These are phyloP conservation scores for Paraescarpia echinospica DNA, from an alignment of 1,140 invertebrate species.

Conservation along the genomic window DNA sequence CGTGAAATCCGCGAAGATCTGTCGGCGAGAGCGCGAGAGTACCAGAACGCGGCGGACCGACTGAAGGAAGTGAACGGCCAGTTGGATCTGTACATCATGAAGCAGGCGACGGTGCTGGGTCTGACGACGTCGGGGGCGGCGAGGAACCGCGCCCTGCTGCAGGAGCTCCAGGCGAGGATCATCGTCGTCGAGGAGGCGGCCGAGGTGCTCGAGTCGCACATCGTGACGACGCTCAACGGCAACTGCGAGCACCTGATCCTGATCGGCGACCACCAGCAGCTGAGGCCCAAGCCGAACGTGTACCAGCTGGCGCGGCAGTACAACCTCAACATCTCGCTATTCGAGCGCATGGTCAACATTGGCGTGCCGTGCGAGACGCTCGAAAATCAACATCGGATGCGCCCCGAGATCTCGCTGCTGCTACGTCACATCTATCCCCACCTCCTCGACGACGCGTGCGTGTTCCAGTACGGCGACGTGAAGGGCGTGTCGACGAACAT, in stretches of 20 bases:
- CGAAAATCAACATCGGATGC: constrained; percentile 55
- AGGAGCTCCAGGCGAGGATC: constrained; percentile 66
- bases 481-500: constrained; percentile 52
- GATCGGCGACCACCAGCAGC: constrained; percentile 72
- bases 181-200: constrained; percentile 82
- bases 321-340: constrained; percentile 57
- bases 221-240: constrained; percentile 63
- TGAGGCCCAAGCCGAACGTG: constrained; percentile 58
- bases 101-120: constrained; percentile 59
- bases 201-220: constrained; percentile 72
- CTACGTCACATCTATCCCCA: constrained; percentile 54
- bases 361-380: constrained; percentile 48
- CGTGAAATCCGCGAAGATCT: constrained; percentile 32
- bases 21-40: constrained; percentile 22
- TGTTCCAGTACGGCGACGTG: constrained; percentile 44
- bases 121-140: constrained; percentile 80
- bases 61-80: constrained; percentile 40
- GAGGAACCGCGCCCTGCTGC: constrained; percentile 66
- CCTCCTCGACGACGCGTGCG: constrained; percentile 47
- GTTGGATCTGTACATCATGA: constrained; percentile 47
- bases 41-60: constrained; percentile 30
- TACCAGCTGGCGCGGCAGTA: constrained; percentile 52
- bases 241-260: constrained; percentile 78
- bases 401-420: constrained; percentile 56
- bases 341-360: constrained; percentile 55